These are phyloP conservation scores for Nycticryphes semicollaris DNA, from an alignment of 2,113 vertebrate genomes.

Conservation along the genomic window DNA sequence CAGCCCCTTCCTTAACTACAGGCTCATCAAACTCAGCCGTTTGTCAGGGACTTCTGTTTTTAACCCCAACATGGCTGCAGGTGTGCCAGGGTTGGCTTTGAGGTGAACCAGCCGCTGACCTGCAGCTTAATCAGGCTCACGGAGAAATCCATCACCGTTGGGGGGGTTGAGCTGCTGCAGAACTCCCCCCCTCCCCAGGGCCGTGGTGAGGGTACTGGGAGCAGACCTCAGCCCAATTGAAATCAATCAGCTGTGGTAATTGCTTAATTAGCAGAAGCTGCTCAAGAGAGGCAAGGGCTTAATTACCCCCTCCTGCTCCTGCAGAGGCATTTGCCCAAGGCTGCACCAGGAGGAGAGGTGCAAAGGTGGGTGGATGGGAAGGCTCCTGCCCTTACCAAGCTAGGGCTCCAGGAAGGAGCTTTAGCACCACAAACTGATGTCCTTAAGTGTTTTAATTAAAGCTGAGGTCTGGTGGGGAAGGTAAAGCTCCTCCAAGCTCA, in stretches of 20 bases:
- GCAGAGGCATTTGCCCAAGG: accelerated
- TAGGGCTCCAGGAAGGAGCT: not conserved
- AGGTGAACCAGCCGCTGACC: no score
- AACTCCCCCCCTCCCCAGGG: no score
- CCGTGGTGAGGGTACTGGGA: not conserved
- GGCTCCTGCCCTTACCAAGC: accelerated
- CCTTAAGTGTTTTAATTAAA: not conserved
- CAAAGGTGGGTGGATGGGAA: not conserved
- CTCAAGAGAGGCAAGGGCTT: not conserved
- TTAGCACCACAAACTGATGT: accelerated
- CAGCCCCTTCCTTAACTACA: not conserved
- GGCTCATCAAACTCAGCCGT: not conserved
- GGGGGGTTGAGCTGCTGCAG: no score
- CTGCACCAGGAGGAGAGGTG: not conserved
- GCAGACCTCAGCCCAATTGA: not conserved
- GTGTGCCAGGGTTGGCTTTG: not conserved
- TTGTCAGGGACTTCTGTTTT: not conserved
- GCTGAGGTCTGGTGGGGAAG: not conserved
- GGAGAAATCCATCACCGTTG: no score
- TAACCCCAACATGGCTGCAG: not conserved
- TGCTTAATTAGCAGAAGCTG: conserved; percentile 4
- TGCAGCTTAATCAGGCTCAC: not conserved
- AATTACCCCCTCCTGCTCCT: not conserved
- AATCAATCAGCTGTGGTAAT: conserved; percentile 5
- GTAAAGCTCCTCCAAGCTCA: accelerated